Base-by-base conservation (phyloP, 2,888 invertebrate species). In the Arctia plantaginis region DNA sequence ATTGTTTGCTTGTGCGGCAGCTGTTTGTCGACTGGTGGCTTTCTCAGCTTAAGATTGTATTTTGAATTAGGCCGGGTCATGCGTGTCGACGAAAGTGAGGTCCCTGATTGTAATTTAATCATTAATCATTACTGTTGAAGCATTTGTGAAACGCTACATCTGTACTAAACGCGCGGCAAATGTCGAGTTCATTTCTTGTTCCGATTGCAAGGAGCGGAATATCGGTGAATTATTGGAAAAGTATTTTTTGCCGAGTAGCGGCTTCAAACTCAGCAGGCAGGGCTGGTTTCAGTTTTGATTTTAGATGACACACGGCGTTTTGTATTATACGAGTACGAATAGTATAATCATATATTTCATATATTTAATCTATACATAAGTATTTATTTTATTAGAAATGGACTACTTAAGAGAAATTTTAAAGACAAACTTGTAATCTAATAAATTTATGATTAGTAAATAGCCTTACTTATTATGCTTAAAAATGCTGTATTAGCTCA, bases 41-140 rank as follows among this genome's bases (percentile, higher is more conserved):
- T 77, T 79, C 80, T 68, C 76, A 77, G 79, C 76, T 74, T 76
- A 85, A 88, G 87, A 89, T 88, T 88, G 84, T 83, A 89, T 87
- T 86, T 81, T 72, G 81, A 84, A 88, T 86, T 84, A 83, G 85
- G 79, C 80, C 76, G 80, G 76, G 78, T 80, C 80, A 84, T 83
- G 80, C 82, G 78, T 86, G 82, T 78, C 77, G 71, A 72, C 68
- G 78, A 82, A 82, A 80, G 79, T 80, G 81, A 78, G 76, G 74
- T 79, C 71, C 69, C 77, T 80, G 84, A 82, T 83, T 85, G 82
- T 86, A 83, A 82, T 84, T 86, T 79, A 82, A 87, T 82, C 83
- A 85, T 82, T 83, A 82, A 84, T 82, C 80, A 80, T 85, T 83
- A 83, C 83, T 79, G 80, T 75, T 78, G 75, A 84, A 81, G 76